Base-by-base conservation (phyloP, 2,888 invertebrate genomes). In the Candidula unifasciata region DNA sequence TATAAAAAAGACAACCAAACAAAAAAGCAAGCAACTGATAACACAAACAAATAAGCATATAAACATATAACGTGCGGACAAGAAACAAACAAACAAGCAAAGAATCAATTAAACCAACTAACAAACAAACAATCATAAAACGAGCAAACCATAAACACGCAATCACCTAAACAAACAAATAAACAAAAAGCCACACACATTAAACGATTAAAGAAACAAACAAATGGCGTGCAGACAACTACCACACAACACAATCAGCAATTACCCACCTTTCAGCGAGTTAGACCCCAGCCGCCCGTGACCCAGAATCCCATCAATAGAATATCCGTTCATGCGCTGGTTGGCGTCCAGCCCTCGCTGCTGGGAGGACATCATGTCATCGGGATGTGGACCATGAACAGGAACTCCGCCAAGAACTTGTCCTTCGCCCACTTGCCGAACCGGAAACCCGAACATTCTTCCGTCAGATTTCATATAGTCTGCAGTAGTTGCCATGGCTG, bases 251-350 rank as follows among this genome's bases (percentile, higher is more conserved):
- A n/a, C 60, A n/a, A 60, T 44, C 44, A 44, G 44, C 44, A 18
- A 16, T 13, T 27, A 69, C 83, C 21, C 8, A 83, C 83, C 83
- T 83, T 83, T 83, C 2, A 83, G 8, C n/a, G 73, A 52, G 73
- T 73, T 73, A 6, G 44, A 44, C 2, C 73, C 73, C 13, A 73
- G 30, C 24, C 84, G 5, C 8, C 74, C 84, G 33, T 84, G 84
- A 1, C 84, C 84, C 37, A 84, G 69, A 44, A 84, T 84, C 5
- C 84, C 84, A 35, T 84, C 84, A 18, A 84, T 84, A 10, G 84
- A 84, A 68, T 84, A 76, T 37, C 84, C 84, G 21, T 74, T 80
- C 84, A 84, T 84, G 33, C 84, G 74, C 37, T 84, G 84, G 52
- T 54, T 84, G 18, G 68, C 84, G 37, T 84, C 84, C 84, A 84